Percentiles rank a stretch among this genome's conserved stretches.
phyloP scores from a whole-genome alignment of 2,113 vertebrate genomes.

The Silurus meridionalis region DNA sequence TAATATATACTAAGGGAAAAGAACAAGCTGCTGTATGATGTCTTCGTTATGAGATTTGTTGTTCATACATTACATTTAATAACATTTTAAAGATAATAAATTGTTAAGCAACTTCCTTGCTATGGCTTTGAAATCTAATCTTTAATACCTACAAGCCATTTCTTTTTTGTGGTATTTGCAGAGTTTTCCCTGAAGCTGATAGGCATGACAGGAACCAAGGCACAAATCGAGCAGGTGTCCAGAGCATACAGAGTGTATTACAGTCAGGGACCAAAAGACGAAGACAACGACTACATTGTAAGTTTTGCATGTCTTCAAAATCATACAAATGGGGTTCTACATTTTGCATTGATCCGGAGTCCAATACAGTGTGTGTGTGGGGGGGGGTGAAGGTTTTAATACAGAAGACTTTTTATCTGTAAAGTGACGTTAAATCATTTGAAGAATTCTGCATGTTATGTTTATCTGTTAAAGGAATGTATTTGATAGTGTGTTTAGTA shows the following conservation, averaged over 20 bases:
- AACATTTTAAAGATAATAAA: neutral
- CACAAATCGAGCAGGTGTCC: slow-evolving; percentile 82
- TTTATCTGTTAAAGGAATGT: neutral
- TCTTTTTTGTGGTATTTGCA: slow-evolving; percentile 55
- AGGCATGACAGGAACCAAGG: slow-evolving; percentile 83
- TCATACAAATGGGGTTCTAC: neutral
- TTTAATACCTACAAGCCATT: neutral
- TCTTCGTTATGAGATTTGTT: neutral
- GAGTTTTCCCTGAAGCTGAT: slow-evolving; percentile 95
- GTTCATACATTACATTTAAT: neutral
- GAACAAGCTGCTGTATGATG: neutral
- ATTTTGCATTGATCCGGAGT: neutral
- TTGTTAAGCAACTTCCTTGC: neutral
- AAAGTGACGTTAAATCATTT: neutral
- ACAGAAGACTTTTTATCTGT: neutral
- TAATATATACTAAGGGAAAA: neutral
- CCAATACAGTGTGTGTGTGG: neutral
- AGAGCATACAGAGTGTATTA: slow-evolving; percentile 91
- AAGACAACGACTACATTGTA: slow-evolving; percentile 96
- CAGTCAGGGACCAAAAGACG: slow-evolving; percentile 93
- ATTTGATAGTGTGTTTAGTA: neutral
- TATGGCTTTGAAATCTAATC: neutral
- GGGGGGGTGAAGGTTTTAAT: neutral
- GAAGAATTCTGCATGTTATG: neutral
- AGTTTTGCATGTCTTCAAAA: slow-evolving; percentile 65